These are phyloP conservation scores for Bujurquina vittata DNA, from an alignment of 2,113 vertebrate species.

Conservation along the genomic window DNA sequence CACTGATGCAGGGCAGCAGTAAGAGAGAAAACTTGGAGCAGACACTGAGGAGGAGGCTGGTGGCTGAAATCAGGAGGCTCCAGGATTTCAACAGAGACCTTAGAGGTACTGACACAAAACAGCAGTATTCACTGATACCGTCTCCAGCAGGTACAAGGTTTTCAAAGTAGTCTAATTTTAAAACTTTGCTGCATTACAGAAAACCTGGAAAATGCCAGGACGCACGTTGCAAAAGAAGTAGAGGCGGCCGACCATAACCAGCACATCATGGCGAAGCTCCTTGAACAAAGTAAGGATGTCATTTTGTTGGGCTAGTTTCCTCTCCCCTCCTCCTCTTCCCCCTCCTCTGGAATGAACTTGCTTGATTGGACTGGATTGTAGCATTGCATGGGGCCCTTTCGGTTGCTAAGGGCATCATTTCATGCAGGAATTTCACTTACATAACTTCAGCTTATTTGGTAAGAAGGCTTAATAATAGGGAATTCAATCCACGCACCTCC, in stretches of 20 bases:
- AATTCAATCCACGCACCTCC: conserved; percentile 39
- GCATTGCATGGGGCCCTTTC: conserved; percentile 41
- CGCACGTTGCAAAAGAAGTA: conserved; percentile 87
- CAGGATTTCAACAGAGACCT: conserved; percentile 98
- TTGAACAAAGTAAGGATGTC: conserved; percentile 91
- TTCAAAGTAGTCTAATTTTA: background rate
- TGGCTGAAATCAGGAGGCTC: conserved; percentile 90
- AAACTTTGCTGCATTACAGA: conserved; percentile 78
- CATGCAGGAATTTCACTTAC: conserved; percentile 70
- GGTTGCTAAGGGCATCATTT: conserved; percentile 46
- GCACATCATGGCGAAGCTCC: conserved; percentile 92
- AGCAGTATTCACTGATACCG: background rate
- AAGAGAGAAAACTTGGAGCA: conserved; percentile 95
- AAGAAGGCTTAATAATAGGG: conserved; percentile 55
- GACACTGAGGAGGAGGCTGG: conserved; percentile 92
- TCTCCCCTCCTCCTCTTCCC: background rate
- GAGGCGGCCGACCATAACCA: conserved; percentile 90
- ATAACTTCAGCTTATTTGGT: conserved; percentile 65
- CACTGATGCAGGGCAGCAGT: conserved; percentile 90
- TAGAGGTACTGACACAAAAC: conserved; percentile 81
- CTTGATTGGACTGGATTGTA: conserved; percentile 41
- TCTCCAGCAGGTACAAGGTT: background rate
- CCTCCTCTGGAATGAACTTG: conserved; percentile 47
- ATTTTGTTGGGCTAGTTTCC: background rate
- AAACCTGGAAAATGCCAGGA: conserved; percentile 92